Base-by-base conservation (phyloP, 2,888 invertebrate species). In the Caenorhabditis sp. region DNA sequence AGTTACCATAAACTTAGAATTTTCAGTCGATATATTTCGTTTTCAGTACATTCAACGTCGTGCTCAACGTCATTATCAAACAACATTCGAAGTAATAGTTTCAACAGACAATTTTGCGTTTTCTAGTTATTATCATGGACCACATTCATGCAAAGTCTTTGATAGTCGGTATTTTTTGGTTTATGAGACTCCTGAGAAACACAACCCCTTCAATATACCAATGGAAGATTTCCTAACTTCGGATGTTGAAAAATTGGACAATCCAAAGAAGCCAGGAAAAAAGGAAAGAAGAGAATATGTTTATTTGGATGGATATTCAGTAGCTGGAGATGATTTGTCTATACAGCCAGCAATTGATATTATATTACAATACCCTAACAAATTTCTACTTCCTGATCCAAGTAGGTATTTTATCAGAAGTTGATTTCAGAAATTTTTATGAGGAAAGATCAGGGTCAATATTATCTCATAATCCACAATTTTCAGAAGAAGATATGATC, bases 261-360 rank as follows among this genome's bases (percentile, higher is more conserved):
- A n/a, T n/a, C n/a, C n/a, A n/a, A n/a, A n/a, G n/a, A 31, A 31
- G 10, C 31, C 31, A 7, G 31, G 5, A 31, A 31, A 31, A 31
- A 31, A 10, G 10, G 10, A 31, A 4, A 31, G 10, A 31, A 31
- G 76, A 59, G 78, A 76, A 38, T 79, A 74, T 52, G 71, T 69
- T n/a, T 74, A 76, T 60, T 56, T 67, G 1, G 66, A 71, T 20
- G 63, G 31, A 31, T 31, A 79, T 27, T 43, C 78, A 23, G 64
- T 62, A 17, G 76, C 76, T 57, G 78, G 76, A 20, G 66, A 79
- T 54, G 74, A 76, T 36, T 52, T 74, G 1, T 69, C 76, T 2
- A 49, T 74, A 23, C 78, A 79, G 59, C 75, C 78, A 10, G 57
- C 59, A 12, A 59, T 70, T 10, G 62, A 62, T 50, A 62, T 38